phyloP scores from a whole-genome alignment of 1,140 invertebrate genomes.

The Aphelenchoides besseyi region DNA sequence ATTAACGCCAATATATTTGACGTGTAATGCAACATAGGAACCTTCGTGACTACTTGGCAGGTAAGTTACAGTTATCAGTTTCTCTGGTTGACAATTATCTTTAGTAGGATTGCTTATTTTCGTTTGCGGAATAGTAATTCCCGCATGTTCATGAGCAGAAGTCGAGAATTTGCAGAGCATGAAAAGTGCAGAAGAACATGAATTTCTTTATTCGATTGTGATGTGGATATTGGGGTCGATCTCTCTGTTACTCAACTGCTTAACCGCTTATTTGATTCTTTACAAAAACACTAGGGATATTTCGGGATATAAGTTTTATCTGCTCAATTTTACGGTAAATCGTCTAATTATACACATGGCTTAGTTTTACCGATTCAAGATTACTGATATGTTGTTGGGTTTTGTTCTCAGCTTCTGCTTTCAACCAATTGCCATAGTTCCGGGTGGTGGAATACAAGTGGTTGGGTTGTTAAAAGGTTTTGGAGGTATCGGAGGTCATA shows the following conservation, averaged over 20 bases:
- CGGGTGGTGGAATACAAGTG: constrained; percentile 16
- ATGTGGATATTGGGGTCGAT: constrained; percentile 9
- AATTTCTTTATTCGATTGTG: background rate
- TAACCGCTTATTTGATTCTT: background rate
- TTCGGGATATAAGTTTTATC: background rate
- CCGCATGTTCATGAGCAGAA: background rate
- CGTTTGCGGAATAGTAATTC: background rate
- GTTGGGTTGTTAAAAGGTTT: constrained; percentile 6
- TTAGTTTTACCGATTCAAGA: background rate
- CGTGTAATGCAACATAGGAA: too few species aligned
- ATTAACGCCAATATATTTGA: too few species aligned
- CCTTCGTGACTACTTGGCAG: too few species aligned
- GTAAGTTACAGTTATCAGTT: too few species aligned
- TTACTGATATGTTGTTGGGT: background rate
- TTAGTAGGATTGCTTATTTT: background rate
- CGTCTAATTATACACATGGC: too few species aligned
- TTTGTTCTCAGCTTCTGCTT: background rate
- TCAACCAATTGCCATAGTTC: constrained; percentile 23
- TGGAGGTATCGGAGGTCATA: constrained; percentile 7
- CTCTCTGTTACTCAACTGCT: background rate
- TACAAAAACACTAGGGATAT: background rate
- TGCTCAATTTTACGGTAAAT: constrained; percentile 12
- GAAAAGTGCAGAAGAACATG: background rate
- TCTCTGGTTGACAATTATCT: too few species aligned
- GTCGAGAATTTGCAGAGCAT: background rate